Evolutionary conservation across 2,797 vertebrate genomes (phyloP).

Genomic region (Pterois miles): DNA sequence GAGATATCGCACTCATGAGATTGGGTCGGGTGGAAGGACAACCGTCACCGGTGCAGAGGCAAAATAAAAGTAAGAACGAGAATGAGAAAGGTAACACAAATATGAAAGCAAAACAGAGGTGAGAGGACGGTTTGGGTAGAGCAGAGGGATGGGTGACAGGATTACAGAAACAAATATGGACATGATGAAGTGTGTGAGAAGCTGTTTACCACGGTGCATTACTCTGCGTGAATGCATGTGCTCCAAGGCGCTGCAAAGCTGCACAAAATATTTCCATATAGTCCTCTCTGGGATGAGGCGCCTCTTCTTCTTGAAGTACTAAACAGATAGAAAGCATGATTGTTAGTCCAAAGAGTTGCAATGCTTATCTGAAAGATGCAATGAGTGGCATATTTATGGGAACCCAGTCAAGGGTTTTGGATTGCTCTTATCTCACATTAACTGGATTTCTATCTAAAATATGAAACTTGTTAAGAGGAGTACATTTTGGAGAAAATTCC

Average conservation of each 20-base stretch:
- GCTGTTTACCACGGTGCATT: constrained; percentile 91
- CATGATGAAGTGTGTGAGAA: not conserved
- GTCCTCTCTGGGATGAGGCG: constrained; percentile 95
- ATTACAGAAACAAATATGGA: not conserved
- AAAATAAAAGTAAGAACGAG: not conserved
- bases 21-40: too few relatives aligned
- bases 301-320: constrained; percentile 98
- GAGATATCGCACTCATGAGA: too few relatives aligned
- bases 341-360: not conserved
- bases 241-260: constrained; percentile 95
- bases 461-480: not conserved
- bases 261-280: constrained; percentile 97
- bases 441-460: not conserved
- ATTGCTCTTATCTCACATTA: not conserved
- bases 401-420: too few relatives aligned
- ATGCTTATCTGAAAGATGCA: not conserved
- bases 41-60: too few relatives aligned
- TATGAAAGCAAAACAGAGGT: not conserved
- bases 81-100: not conserved
- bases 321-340: not conserved
- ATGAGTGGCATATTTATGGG: not conserved
- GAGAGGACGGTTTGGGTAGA: not conserved
- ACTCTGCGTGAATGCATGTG: constrained; percentile 97
- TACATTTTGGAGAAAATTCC: not conserved
- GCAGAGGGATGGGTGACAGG: not conserved